Evolutionary conservation across 2,888 invertebrate species (phyloP), one percentile per base, ranked within the genome.

Genomic region (Apoderus coryli): DNA sequence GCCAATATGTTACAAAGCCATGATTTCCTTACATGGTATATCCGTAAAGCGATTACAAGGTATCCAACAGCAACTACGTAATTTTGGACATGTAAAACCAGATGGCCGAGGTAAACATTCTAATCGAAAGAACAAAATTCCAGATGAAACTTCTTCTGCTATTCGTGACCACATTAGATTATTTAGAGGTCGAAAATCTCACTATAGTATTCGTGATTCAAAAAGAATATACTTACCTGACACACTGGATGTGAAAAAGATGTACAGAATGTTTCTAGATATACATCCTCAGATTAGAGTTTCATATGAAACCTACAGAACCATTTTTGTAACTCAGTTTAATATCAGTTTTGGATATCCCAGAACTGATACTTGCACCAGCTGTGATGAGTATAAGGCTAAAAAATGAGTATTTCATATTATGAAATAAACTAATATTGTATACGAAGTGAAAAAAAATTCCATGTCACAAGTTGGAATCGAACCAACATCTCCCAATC

Each of bases 131-230:
- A 32, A 32, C n/a, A 34, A 25, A 25, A 31, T 39, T 5, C 16
- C 31, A 9, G 27, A 31, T 16, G 32, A 35, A 26, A 25, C 32
- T 26, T 10, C 9, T 31, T 22, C 29, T 22, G 13, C 11, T 22
- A 25, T 39, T 9, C 4, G 14, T 10, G 29, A 31, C 27, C 39
- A 40, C 27, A 32, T 36, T 29, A 36, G 32, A 14, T 36, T 29
- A 7, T 38, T 36, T 27, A 41, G 38, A 28, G 37, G 34, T 5
- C 28, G 35, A 19, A 7, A 22, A 24, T 30, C 30, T 10, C 39
- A 39, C 25, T 40, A 39, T 27, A 39, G 38, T 24, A 16, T 40
- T 10, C 27, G 35, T n/a, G 32, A 40, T 16, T 33, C 33, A 3
- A 14, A 13, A 12, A 32, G 32, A 25, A 14, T 33, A 7, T 40